Conservation (phyloP, 2,113 vertebrate genomes). For the Eulacestoma nigropectus region DNA sequence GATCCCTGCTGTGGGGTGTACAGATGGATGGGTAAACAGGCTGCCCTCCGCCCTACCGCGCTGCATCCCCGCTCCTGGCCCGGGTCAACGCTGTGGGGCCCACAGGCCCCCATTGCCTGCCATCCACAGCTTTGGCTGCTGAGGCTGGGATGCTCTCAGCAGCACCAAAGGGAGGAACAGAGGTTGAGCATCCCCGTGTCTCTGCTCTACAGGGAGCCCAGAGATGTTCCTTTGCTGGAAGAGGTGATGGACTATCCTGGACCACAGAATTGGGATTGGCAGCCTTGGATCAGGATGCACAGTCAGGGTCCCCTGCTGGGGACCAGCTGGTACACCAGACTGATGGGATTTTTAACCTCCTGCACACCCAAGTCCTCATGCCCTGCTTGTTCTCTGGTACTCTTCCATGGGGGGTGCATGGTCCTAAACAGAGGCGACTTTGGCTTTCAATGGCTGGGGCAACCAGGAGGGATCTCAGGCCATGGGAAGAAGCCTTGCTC, state of each 20-base stretch:
- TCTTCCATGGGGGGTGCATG: not conserved
- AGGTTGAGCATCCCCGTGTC: not conserved
- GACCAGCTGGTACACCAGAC: not conserved
- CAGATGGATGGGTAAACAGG: slow-evolving; percentile 56
- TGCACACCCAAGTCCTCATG: rapidly evolving
- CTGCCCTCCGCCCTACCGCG: not conserved
- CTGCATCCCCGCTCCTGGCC: not conserved
- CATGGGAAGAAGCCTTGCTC: not conserved
- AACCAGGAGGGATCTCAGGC: not conserved
- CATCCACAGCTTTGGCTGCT: not conserved
- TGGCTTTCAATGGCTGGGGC: not conserved
- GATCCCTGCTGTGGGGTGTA: slow-evolving; percentile 37
- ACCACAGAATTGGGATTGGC: not conserved
- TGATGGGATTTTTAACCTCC: not conserved
- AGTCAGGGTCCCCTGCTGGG: not conserved
- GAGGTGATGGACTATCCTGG: not conserved
- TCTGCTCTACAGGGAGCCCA: rapidly evolving
- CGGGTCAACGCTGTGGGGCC: not conserved
- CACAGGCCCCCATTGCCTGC: rapidly evolving
- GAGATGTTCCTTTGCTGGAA: not conserved
- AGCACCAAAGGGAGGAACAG: not conserved
- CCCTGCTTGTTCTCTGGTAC: not conserved
- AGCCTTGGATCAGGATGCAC: not conserved
- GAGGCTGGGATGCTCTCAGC: not conserved
- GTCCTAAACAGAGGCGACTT: not conserved